A percentile compares a stretch with the other conserved stretches of the same genome.
Conservation (phyloP, 2,888 invertebrate genomes). For the Leptogaster cylindrica region DNA sequence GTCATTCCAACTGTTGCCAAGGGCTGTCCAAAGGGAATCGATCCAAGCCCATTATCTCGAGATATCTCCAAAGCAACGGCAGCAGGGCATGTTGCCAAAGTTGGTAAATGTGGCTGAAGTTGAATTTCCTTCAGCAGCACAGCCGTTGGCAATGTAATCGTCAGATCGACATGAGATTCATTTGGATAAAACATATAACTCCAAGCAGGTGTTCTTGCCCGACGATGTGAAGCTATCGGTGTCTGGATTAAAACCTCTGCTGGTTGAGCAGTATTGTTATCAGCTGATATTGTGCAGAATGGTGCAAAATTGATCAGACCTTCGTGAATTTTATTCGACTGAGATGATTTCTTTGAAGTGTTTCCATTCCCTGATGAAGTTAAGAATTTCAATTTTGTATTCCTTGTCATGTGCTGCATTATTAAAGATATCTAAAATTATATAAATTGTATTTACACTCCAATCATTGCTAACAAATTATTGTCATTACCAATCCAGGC, state of each 20-base stretch:
- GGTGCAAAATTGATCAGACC: constrained; percentile 90
- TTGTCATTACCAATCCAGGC: constrained; percentile 72
- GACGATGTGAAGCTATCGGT: constrained; percentile 77
- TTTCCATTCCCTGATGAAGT: constrained; percentile 55
- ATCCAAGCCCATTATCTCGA: constrained; percentile 76
- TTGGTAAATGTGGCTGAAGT: constrained; percentile 83
- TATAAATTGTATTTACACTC: neutral
- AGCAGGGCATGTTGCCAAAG: constrained; percentile 85
- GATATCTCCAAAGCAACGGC: constrained; percentile 87
- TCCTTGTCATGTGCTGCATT: constrained; percentile 69
- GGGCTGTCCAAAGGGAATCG: constrained; percentile 85
- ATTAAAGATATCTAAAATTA: constrained; percentile 61
- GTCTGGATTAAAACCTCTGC: constrained; percentile 87
- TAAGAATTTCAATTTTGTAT: constrained; percentile 60
- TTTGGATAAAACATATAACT: constrained; percentile 93
- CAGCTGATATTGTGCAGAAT: constrained; percentile 78
- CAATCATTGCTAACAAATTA: constrained; percentile 61
- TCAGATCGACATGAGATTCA: constrained; percentile 87
- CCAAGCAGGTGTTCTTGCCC: constrained; percentile 93
- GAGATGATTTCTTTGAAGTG: constrained; percentile 59
- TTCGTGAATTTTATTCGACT: constrained; percentile 69
- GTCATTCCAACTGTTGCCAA: constrained; percentile 87
- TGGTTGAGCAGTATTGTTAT: constrained; percentile 85
- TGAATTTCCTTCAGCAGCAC: constrained; percentile 87
- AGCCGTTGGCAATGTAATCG: constrained; percentile 85